A percentile compares a stretch with the other conserved stretches of the same genome.
These are phyloP conservation scores for Macropodus opercularis DNA, from an alignment of 2,797 vertebrate species.

Conservation along the genomic window DNA sequence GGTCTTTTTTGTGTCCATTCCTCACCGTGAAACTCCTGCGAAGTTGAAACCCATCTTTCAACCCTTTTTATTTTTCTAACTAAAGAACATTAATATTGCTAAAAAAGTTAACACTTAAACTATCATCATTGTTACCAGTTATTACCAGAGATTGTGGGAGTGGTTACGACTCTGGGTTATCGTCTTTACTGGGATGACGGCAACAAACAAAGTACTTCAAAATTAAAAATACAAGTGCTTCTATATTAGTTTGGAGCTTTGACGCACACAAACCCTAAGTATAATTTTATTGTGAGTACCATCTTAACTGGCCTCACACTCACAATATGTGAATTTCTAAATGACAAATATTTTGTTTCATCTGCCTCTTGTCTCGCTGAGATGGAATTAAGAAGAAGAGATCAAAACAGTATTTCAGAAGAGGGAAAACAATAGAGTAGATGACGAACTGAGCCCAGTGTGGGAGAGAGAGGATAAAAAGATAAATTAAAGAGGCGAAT, in stretches of 20 bases:
- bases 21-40: not conserved
- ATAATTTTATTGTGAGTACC: constrained; percentile 3
- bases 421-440: constrained; percentile 27
- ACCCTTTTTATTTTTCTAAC: no score
- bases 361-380: constrained; percentile 36
- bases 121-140: no score
- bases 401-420: constrained; percentile 52
- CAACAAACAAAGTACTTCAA: no score
- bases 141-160: no score
- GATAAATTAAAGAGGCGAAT: constrained; percentile 41
- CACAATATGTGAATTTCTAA: constrained; percentile 19
- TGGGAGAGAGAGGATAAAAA: constrained; percentile 36
- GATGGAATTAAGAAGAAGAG: constrained; percentile 18
- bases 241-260: not conserved
- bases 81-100: no score
- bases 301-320: constrained; percentile 37
- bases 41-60: not conserved
- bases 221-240: not conserved
- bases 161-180: no score
- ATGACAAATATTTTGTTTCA: constrained; percentile 43
- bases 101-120: no score
- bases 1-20: not conserved
- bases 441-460: constrained; percentile 41
- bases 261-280: not conserved
- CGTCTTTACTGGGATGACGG: no score